phyloP scores from a whole-genome alignment of 2,888 invertebrate genomes.

The Eristalinus aeneus region DNA sequence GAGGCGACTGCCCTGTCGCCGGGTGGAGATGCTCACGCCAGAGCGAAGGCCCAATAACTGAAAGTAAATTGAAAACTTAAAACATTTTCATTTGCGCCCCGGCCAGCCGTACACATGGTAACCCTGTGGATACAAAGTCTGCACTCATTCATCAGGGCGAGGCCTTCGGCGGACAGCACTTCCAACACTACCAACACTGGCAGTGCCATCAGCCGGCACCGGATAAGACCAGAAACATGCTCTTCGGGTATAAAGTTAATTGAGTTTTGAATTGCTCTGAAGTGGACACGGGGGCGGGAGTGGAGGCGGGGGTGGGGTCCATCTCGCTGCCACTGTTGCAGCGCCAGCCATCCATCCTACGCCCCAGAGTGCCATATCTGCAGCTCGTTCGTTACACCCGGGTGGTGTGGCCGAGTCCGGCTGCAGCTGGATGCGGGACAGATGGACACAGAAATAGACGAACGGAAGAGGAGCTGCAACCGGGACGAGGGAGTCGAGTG shows the following conservation, averaged over 20 bases:
- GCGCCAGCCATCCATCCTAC: constrained; percentile 23
- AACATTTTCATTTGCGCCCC: constrained; percentile 44
- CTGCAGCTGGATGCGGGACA: constrained; percentile 19
- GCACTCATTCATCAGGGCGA: constrained; percentile 55
- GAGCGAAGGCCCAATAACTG: constrained; percentile 48
- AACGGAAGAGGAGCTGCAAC: not conserved
- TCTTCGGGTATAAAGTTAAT: constrained; percentile 70
- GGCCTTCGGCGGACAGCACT: constrained; percentile 43
- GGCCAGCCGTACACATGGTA: not conserved
- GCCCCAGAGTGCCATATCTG: not conserved
- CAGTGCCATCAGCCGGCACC: constrained; percentile 13
- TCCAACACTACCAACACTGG: not conserved
- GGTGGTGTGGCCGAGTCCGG: not conserved
- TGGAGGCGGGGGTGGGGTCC: not conserved
- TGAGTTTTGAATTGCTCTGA: constrained; percentile 69
- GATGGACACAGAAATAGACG: constrained; percentile 28
- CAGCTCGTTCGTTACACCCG: not conserved
- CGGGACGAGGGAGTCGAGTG: not conserved
- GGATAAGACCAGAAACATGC: constrained; percentile 64
- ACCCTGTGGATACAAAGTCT: constrained; percentile 16
- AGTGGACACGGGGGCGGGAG: constrained; percentile 1
- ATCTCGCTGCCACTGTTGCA: constrained; percentile 30
- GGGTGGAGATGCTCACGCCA: not conserved
- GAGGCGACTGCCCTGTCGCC: too few species aligned
- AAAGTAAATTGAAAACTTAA: constrained; percentile 67